These are phyloP conservation scores for Coregonus sp. DNA, from an alignment of 2,797 vertebrate species.

Conservation along the genomic window DNA sequence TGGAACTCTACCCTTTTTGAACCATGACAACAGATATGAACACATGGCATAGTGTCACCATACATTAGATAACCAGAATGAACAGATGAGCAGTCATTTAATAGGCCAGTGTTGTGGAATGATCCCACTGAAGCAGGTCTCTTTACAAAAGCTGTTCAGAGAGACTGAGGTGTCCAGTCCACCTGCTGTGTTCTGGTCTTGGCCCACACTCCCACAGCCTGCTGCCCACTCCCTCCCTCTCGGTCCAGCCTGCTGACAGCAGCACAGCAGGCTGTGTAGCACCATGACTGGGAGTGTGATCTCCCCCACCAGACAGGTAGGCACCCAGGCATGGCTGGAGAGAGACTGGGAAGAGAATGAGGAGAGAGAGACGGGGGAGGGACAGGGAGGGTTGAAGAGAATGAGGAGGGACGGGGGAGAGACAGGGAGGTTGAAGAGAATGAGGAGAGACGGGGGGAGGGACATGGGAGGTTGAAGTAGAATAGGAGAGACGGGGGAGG, in stretches of 20 bases:
- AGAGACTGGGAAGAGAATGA: background rate
- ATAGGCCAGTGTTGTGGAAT: background rate
- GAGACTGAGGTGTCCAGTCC: background rate
- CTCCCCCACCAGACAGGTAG: too few species aligned
- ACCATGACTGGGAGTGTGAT: too few species aligned
- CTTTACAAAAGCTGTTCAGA: background rate
- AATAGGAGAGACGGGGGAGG: background rate
- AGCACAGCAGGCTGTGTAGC: too few species aligned
- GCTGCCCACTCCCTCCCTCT: background rate
- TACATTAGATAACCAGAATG: too few species aligned
- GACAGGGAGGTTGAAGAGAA: too few species aligned
- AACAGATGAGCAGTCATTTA: background rate
- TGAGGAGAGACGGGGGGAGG: background rate
- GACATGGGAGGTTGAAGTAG: background rate
- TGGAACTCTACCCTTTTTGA: background rate
- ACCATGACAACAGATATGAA: background rate
- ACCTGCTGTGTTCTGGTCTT: background rate
- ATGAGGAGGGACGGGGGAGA: background rate
- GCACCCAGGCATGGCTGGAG: background rate
- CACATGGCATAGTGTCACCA: background rate
- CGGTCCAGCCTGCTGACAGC: background rate
- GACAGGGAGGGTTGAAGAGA: background rate
- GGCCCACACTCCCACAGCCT: background rate
- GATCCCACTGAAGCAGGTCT: background rate
- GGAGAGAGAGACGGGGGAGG: background rate